Percentiles rank a stretch among this genome's conserved stretches.
Evolutionary conservation across 1,140 invertebrate genomes (phyloP).

Genomic region (Lamellibrachia luymesi): DNA sequence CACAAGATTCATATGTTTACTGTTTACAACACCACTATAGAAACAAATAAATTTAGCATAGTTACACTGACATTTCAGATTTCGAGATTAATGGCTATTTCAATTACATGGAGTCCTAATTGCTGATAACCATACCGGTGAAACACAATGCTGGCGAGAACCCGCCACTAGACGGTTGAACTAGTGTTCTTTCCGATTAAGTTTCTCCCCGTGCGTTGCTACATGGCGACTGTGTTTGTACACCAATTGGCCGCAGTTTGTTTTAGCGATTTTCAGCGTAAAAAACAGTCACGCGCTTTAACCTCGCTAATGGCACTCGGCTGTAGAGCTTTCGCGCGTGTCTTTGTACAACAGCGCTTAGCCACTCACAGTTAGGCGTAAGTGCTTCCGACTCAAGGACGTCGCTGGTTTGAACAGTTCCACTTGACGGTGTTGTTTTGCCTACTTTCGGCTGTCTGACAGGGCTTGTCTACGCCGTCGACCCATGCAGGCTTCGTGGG

Average conservation of each 20-base stretch:
- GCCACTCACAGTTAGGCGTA: not conserved
- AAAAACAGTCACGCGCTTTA: not conserved
- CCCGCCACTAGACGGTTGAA: not conserved
- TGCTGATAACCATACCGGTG: not conserved
- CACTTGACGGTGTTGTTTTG: not conserved
- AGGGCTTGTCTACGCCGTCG: not conserved
- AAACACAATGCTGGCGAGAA: not conserved
- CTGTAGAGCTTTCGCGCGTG: not conserved
- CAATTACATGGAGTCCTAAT: not conserved
- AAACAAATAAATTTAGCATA: not conserved
- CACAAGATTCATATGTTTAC: not conserved
- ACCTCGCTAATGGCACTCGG: not conserved
- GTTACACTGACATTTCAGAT: not conserved
- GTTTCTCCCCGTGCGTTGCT: not conserved
- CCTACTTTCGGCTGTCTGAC: not conserved
- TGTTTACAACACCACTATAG: not conserved
- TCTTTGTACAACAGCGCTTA: not conserved
- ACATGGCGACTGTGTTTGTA: not conserved
- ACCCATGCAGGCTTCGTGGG: no score
- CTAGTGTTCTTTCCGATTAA: not conserved
- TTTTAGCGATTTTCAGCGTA: constrained; percentile 5
- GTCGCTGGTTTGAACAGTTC: not conserved
- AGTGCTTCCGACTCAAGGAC: not conserved
- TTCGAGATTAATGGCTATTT: not conserved
- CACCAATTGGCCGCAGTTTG: not conserved